Evolutionary conservation across 2,888 invertebrate species (phyloP), one percentile per base, ranked within the genome.

Genomic region (Cepaea hortensis): DNA sequence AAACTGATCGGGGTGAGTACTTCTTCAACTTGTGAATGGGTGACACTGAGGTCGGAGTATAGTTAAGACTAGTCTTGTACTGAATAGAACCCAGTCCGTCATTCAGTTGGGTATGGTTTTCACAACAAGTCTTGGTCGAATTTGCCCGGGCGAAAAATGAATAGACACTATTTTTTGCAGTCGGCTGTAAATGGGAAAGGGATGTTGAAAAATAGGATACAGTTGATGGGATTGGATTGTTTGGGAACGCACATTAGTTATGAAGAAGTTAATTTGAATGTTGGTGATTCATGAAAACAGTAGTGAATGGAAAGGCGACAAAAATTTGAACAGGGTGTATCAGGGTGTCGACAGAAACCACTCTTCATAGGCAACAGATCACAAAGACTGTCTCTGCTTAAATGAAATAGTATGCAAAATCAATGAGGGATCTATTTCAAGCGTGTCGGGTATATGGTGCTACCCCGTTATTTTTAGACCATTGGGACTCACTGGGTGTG

Each of bases 1-100:
- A 81, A 68, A 81, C 68, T 50, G 81, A 81, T 81, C 68, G 68
- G 70, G 81, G 81, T 70, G 81, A 81, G 81, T 81, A 70, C 48
- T 70, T n/a, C 68, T 70, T 48, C 68, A 81, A 70, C 50, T 48
- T 48, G 6, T 81, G 81, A 81, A 81, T 81, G 81, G 68, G 5
- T 50, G 81, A 23, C 70, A 50, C 70, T 68, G 18, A 81, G 70
- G 48, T 15, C n/a, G 48, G 68, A 81, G 81, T 81, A 68, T 48
- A 81, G 81, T 70, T 81, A 48, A 70, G n/a, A 46, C 5, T 11
- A 80, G 68, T 18, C 81, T 20, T 15, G 68, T 13, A 81, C 68
- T 68, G 48, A 81, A 70, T 48, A 70, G 46, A 68, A 18, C 48
- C n/a, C 70, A 0, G 18, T 3, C 13, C 50, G 48, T 0, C 81